Evolutionary conservation across 2,888 invertebrate species (phyloP).

Genomic region (Pristionchus maxplancki): DNA sequence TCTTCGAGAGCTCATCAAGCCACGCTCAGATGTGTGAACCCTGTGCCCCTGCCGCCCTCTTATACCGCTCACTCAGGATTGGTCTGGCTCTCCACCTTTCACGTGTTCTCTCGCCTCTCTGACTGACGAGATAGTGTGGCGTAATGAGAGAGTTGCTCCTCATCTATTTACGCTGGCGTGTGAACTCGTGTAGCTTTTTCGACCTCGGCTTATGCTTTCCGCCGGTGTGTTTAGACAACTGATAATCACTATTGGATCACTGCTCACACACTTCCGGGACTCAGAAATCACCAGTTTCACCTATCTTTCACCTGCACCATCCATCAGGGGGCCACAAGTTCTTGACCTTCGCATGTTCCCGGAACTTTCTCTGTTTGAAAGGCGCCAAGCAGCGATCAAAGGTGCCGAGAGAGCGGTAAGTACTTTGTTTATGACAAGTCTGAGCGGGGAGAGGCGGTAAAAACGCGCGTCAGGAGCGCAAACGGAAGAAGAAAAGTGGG

Average conservation of each 20-base stretch:
- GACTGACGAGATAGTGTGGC: too few relatives aligned
- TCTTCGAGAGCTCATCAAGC: background rate
- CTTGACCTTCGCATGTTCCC: background rate
- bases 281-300: background rate
- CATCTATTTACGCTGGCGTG: background rate
- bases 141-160: too few relatives aligned
- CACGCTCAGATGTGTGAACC: constrained; percentile 15
- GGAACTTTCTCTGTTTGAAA: constrained; percentile 39
- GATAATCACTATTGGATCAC: background rate
- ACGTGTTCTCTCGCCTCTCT: too few relatives aligned
- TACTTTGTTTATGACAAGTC: constrained; percentile 6
- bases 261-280: constrained; percentile 24
- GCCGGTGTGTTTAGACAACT: background rate
- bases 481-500: too few relatives aligned
- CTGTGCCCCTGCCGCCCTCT: background rate
- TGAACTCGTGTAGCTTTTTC: constrained; percentile 38
- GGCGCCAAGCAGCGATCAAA: background rate
- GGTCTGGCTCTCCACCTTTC: too few relatives aligned
- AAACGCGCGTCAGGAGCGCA: background rate
- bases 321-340: too few relatives aligned
- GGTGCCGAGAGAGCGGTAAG: too few relatives aligned
- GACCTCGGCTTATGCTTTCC: constrained; percentile 21
- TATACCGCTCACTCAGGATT: too few relatives aligned
- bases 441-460: background rate
- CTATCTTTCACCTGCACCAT: too few relatives aligned